Evolutionary conservation across 1,140 invertebrate species (phyloP), one percentile per base, ranked within the genome.

Genomic region (Drosophila teissieri): DNA sequence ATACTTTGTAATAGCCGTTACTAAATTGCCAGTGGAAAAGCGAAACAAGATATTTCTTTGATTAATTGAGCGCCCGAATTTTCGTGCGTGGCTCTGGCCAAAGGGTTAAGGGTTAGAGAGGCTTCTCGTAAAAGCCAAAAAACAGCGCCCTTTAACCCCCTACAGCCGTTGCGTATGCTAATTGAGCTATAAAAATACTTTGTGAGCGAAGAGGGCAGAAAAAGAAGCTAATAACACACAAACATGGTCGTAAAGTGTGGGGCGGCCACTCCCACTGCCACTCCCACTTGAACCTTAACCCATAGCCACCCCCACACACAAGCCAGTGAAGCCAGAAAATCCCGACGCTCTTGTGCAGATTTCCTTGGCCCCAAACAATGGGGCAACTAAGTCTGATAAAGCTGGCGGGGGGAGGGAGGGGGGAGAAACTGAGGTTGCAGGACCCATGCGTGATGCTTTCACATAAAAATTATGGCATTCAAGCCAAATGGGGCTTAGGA

Each of bases 391-490:
- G 82, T 88, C 82, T 82, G 78, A 88, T 79, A 82, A 88, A 86
- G 57, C 65, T 62, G 27, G 19, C 19, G 19, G 19, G 19, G 19
- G 0, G 19, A n/a, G 19, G 19, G 19, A 2, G 19, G 19, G 45
- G 39, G 27, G 11, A 36, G 17, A 40, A 27, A 31, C 48, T 12
- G 39, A 44, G 31, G 40, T 39, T 39, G 53, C 37, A 56, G 37
- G 62, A 58, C 54, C 57, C 85, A 90, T 89, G 84, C 84, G 84
- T 89, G 84, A 89, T 89, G 85, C 85, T 80, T 89, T 89, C 84
- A 90, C 80, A 89, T 89, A 90, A 89, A 90, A 89, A 81, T 89
- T 85, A 89, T 89, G 84, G 69, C 80, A 89, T 90, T 89, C 85
- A 80, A 76, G 81, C 69, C 80, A 90, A 89, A 89, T 89, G 84